Evolutionary conservation across 2,797 vertebrate genomes (phyloP).

Genomic region (Myripristis jacobus): DNA sequence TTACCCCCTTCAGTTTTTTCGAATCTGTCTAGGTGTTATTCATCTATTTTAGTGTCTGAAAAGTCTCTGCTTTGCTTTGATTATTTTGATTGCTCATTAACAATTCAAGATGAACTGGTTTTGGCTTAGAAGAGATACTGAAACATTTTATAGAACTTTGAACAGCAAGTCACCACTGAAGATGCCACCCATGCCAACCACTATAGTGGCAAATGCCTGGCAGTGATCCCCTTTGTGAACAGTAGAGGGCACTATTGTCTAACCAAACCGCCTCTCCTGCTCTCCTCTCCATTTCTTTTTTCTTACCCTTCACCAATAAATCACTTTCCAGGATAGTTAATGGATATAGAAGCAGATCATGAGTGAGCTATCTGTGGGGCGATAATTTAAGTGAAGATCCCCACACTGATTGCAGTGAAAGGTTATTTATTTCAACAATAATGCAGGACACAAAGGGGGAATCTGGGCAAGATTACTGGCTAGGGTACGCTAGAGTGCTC

Average conservation of each 20-base stretch:
- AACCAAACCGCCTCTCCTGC: conserved; percentile 65
- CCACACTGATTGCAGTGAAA: conserved; percentile 87
- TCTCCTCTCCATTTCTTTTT: conserved; percentile 66
- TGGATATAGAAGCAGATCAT: conserved; percentile 88
- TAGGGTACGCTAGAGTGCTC: conserved; percentile 80
- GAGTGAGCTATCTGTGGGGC: conserved; percentile 87
- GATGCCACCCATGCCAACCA: conserved; percentile 33
- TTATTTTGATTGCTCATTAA: not conserved
- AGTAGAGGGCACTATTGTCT: conserved; percentile 88
- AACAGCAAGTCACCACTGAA: conserved; percentile 27
- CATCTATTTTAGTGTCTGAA: conserved; percentile 8
- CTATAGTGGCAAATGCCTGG: not conserved
- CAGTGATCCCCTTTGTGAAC: conserved; percentile 38
- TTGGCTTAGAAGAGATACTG: not conserved
- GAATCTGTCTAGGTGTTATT: not conserved
- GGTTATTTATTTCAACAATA: conserved; percentile 90
- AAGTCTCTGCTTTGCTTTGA: not conserved
- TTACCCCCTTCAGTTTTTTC: not conserved
- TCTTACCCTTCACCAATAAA: conserved; percentile 84
- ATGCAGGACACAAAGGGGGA: conserved; percentile 84
- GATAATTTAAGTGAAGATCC: conserved; percentile 90
- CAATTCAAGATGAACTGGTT: not conserved
- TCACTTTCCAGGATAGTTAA: conserved; percentile 87
- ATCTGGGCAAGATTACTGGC: conserved; percentile 84
- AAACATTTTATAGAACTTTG: conserved; percentile 30